Evolutionary conservation across 1,140 invertebrate genomes (phyloP), one percentile per base, ranked within the genome.

Genomic region (Antheraea mylitta): DNA sequence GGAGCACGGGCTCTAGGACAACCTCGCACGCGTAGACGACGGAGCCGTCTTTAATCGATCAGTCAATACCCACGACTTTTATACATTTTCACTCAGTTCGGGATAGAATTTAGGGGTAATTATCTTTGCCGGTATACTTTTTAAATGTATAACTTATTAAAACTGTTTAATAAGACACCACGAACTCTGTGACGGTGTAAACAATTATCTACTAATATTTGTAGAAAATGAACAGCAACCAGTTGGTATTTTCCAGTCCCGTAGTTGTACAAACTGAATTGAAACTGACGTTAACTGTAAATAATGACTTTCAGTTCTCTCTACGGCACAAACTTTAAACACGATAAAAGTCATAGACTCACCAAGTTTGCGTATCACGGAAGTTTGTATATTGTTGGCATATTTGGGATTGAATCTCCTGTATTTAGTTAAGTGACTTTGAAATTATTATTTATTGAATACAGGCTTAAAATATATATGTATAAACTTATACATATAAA

Each of bases 301-400:
- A 64, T 42, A 64, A 64, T 18, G 37, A 42, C 16, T 64, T 38
- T 16, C 37, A 18, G 36, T 18, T n/a, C 37, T 19, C 10, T 11
- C 16, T 18, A 18, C n/a, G 62, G 5, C 37, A n/a, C 64, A 9
- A 65, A 22, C 37, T 65, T 65, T 42, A 18, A 38, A 65, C 42
- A 48, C 45, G 64, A 65, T 48, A 65, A 65, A 65, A 48, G n/a
- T 65, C 42, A 61, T 19, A 63, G 10, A 37, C 61, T 63, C 36
- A 30, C 30, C 61, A 63, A 63, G 22, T 63, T 63, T 37, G 11
- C 45, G 45, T 53, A 53, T 53, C 45, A 53, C 11, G 45, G 30
- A 63, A 63, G 59, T 36, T 61, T 19, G 30, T 30, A 61, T 22
- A 61, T 61, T 61, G 59, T 61, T 53, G 45, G 11, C 16, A 16